Base-by-base conservation (phyloP, 2,797 vertebrate species). In the Halcyon smyrnensis region DNA sequence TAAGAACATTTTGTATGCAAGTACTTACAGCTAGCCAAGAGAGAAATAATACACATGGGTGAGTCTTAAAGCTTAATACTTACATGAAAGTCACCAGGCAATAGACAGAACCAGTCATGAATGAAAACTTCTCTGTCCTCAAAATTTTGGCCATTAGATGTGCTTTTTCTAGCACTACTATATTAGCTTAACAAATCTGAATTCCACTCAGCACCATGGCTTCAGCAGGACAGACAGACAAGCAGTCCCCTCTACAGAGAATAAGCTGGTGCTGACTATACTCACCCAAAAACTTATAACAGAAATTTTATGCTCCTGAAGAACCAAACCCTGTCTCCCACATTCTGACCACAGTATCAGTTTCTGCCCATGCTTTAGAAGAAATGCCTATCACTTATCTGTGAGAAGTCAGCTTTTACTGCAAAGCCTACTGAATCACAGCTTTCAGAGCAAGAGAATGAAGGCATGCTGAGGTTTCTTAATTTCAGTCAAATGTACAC, bases 231-330 rank as follows among this genome's bases (percentile, higher is more conserved):
- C 46, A 60, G 65, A 24, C 41, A 41, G 15, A 8, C 21, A 63
- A 20, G 18, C 50, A 56, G 15, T 21, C 28, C 8, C 14, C 15
- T 43, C 25, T 36, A 20, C 34, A 67, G n/a, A 71, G n/a, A 59
- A 13, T 20, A 78, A 78, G 9, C 23, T 78, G 30, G 6, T 16
- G 3, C 34, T 84, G 57, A 39, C 32, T 60, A 9, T 34, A n/a
- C 8, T 64, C 28, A 68, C 34, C 8, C 1, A 8, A 68, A 12
- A 20, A n/a, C 5, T 19, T 1, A 39, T 30, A 50, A 43, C 0
- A 15, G 48, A 46, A 51, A 41, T 28, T 39, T 56, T 75, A 16
- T 68, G 53, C 46, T 32, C 25, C 25, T 1, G 0, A 87, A 63
- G 39, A 63, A 46, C 36, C 2, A 2, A 86, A 75, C 6, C 4